phyloP scores from a whole-genome alignment of 1,140 invertebrate genomes.

The Brachionus plicatilis region DNA sequence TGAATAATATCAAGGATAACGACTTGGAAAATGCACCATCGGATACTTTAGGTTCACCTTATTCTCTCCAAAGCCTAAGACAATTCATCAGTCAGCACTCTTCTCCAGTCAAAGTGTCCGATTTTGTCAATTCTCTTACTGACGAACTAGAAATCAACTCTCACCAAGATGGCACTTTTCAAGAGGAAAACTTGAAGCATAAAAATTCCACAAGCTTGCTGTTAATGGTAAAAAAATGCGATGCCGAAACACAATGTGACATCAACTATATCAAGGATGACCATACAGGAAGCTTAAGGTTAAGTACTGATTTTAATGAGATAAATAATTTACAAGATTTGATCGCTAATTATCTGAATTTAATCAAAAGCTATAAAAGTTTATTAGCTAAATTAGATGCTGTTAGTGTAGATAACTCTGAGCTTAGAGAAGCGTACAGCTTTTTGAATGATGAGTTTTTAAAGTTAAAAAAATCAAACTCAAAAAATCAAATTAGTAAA shows the following conservation, averaged over 20 bases:
- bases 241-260: not conserved
- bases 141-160: not conserved
- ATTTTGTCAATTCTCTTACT: not conserved
- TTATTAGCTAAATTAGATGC: conserved; percentile 40
- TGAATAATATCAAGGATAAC: not conserved
- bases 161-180: not conserved
- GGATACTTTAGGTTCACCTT: not conserved
- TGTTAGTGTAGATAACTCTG: conserved; percentile 29
- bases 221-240: not conserved
- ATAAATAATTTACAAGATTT: conserved; percentile 37
- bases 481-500: not conserved
- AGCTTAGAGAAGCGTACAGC: not conserved
- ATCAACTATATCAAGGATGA: not conserved
- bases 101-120: not conserved
- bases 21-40: not conserved
- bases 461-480: not conserved
- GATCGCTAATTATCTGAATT: conserved; percentile 26
- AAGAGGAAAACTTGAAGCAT: not conserved
- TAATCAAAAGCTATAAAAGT: conserved; percentile 26
- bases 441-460: conserved; percentile 19
- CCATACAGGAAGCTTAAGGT: not conserved
- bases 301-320: conserved; percentile 35
- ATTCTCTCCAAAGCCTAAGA: not conserved
- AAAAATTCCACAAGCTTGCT: not conserved
- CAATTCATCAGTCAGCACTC: not conserved